A percentile compares a stretch with the other conserved stretches of the same genome.
Conservation (phyloP, 2,888 invertebrate genomes). For the Drosophila lutescens region DNA sequence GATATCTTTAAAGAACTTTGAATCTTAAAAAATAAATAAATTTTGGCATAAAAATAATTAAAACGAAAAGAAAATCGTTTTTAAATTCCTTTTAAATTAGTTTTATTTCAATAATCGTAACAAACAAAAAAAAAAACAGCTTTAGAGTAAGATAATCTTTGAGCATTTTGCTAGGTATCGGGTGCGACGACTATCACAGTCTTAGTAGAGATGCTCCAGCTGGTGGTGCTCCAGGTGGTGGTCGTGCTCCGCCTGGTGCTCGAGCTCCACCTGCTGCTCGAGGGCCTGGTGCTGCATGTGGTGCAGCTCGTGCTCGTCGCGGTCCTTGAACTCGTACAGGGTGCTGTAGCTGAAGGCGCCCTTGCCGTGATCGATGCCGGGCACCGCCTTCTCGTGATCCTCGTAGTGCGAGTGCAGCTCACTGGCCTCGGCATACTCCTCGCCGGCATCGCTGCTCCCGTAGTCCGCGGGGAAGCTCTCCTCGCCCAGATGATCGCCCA, state of each 20-base stretch:
- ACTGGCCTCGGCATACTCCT: constrained; percentile 70
- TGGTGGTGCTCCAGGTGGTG: constrained; percentile 35
- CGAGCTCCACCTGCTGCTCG: constrained; percentile 64
- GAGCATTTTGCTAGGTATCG: constrained; percentile 32
- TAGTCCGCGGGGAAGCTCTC: constrained; percentile 74
- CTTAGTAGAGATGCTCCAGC: constrained; percentile 39
- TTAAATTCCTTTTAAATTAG: background rate
- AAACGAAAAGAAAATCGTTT: too few species aligned
- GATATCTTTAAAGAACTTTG: too few species aligned
- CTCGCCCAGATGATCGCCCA: constrained; percentile 76
- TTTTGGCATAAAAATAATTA: too few species aligned
- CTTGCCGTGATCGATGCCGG: constrained; percentile 82
- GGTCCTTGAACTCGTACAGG: constrained; percentile 79
- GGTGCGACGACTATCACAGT: constrained; percentile 30
- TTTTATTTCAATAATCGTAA: constrained; percentile 27
- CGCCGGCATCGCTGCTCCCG: constrained; percentile 61
- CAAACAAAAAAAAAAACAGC: constrained; percentile 30
- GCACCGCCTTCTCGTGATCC: constrained; percentile 69
- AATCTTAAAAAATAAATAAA: too few species aligned
- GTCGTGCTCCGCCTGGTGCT: constrained; percentile 63
- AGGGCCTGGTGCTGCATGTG: constrained; percentile 61
- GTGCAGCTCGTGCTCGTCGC: constrained; percentile 62
- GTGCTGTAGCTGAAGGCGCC: constrained; percentile 83
- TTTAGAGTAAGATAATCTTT: constrained; percentile 15
- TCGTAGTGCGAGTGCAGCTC: constrained; percentile 59